phyloP scores from a whole-genome alignment of 2,797 vertebrate genomes.

The Pantherophis alleghaniensis region DNA sequence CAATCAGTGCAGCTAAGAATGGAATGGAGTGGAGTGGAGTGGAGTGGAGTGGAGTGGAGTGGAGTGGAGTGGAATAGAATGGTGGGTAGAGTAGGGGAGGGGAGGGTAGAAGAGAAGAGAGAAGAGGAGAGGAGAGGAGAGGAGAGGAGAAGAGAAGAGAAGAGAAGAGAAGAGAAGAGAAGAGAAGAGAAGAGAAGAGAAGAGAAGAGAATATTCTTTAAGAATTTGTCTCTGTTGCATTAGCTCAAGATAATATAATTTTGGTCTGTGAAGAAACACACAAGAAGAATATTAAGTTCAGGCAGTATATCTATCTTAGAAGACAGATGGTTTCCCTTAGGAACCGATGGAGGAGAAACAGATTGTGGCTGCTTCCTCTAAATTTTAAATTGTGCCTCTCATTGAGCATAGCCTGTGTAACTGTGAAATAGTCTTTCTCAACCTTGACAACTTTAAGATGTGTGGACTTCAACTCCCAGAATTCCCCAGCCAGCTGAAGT shows the following conservation, averaged over 20 bases:
- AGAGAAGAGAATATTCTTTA: neutral
- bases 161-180: too few species aligned
- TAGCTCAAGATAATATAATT: neutral
- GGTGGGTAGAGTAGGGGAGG: too few species aligned
- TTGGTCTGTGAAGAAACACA: neutral
- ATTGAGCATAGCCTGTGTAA: neutral
- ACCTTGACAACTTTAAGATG: neutral
- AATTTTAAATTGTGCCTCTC: neutral
- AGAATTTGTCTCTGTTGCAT: neutral
- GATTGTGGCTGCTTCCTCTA: neutral
- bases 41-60: too few species aligned
- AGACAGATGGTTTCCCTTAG: neutral
- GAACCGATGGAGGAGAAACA: neutral
- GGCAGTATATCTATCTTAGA: neutral
- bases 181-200: too few species aligned
- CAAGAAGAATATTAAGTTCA: neutral
- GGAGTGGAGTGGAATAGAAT: too few species aligned
- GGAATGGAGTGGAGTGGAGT: too few species aligned
- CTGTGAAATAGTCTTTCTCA: neutral
- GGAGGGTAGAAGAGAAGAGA: too few species aligned
- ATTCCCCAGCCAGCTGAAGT: neutral
- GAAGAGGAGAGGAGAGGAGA: rapidly evolving
- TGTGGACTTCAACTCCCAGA: neutral
- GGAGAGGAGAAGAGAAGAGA: rapidly evolving
- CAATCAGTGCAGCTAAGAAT: neutral